Evolutionary conservation across 1,140 invertebrate genomes (phyloP), one percentile per base, ranked within the genome.

Genomic region (Ips nitidus): DNA sequence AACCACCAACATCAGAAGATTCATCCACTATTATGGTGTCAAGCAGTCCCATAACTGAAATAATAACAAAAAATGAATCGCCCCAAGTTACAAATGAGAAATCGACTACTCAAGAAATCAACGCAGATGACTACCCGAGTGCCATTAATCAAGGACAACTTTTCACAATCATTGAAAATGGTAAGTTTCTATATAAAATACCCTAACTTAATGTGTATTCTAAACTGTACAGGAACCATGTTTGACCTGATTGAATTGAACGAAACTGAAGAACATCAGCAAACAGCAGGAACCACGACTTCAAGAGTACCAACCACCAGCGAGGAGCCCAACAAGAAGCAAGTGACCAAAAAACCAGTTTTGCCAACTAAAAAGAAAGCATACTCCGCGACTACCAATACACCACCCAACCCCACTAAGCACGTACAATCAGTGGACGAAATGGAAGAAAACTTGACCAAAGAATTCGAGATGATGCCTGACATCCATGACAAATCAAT

Each of bases 101-200:
- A 41, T 42, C 57, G 2, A 60, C 38, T 41, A 60, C 38, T 22
- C 52, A 66, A 41, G 59, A 66, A 55, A 61, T 42, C 22, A 71
- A 65, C 39, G 45, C 52, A 41, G 66, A 61, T 1, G 80, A 80
- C 68, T 81, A 75, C 73, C 75, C 78, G 0, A 76, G 77, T 63
- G 79, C 75, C 37, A 81, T 80, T 50, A 80, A 75, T 71, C 80
- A 81, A 66, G 80, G 80, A 39, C 80, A 81, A 70, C 66, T 81
- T 8, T 81, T 80, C 67, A 77, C 78, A 53, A 78, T 80, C 42
- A 77, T 80, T n/a, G 78, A 78, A 63, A 80, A 80, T 69, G 79
- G 76, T 77, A 75, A 69, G 40, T n/a, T 40, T n/a, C 36, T 22
- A 22, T 22, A 40, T 53, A 39, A 38, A 53, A 36, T 41, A 6